Evolutionary conservation across 2,797 vertebrate species (phyloP), one percentile per base, ranked within the genome.

Genomic region (Scleropages formosus): DNA sequence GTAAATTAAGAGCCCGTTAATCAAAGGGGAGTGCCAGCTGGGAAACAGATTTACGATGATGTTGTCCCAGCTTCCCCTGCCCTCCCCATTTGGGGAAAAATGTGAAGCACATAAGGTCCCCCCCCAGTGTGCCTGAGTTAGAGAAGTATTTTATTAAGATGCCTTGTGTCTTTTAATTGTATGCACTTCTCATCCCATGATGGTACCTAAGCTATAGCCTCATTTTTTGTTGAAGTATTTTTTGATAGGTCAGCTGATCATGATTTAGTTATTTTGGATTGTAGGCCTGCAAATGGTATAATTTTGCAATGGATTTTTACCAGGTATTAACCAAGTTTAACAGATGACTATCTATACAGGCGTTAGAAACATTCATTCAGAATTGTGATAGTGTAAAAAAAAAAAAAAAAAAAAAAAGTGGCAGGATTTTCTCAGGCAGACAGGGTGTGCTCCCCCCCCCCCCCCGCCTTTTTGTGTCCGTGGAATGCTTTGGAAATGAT

Each of bases 61-160:
- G 56, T 46, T 80, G 75, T 77, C 80, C 77, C 73, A 53, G 73
- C 12, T n/a, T 13, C 53, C 6, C 53, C 3, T 53, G 20, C 59
- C 59, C 80, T 72, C 77, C 79, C 78, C 53, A 72, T 16, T 10
- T 39, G 26, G 24, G 20, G 74, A 67, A 59, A 53, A 65, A 75
- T 67, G 18, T 24, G 31, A 72, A 20, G 18, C 27, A 4, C 31
- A 22, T 46, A 46, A 11, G 3, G 15, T 46, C 18, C 20, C 31
- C 31, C 56, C 51, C 49, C 22, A 13, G 31, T 13, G 24, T 44
- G 4, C 18, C 64, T 24, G 24, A 59, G 22, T 56, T 59, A 82
- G 80, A 0, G 44, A 88, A 83, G 83, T 87, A 87, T 87, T 89
- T 88, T 89, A 88, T 89, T 83, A 83, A 87, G 78, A 80, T 84